phyloP scores from a whole-genome alignment of 2,113 vertebrate species.

The Tupaia tana region DNA sequence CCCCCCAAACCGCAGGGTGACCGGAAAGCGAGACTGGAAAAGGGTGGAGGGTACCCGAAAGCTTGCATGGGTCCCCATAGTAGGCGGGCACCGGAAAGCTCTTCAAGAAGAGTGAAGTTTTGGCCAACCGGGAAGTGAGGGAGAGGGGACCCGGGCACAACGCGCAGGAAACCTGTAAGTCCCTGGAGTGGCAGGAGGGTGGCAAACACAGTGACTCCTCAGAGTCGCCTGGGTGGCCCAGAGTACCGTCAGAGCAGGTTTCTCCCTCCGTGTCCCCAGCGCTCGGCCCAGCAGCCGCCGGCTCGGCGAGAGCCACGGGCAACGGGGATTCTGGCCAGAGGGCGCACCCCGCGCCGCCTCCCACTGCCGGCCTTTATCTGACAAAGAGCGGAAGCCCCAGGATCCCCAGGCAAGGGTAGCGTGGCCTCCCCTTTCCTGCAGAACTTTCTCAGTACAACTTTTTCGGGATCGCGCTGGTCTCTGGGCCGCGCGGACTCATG shows the following conservation, averaged over 20 bases:
- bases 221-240: not conserved
- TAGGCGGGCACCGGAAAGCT: not conserved
- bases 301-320: not conserved
- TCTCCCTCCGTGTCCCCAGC: accelerated
- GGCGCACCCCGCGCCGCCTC: not conserved
- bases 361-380: not conserved
- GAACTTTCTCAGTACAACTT: slow-evolving; percentile 77
- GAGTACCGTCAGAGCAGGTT: not conserved
- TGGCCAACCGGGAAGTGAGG: not conserved
- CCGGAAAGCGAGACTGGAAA: not conserved
- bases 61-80: not conserved
- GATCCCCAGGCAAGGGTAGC: not conserved
- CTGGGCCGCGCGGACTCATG: not conserved
- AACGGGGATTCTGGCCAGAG: not conserved
- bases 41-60: not conserved
- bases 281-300: not conserved
- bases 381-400: not conserved
- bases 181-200: not conserved
- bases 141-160: not conserved
- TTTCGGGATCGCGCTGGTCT: not conserved
- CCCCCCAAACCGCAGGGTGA: not conserved
- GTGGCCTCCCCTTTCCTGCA: not conserved
- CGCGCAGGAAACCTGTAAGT: not conserved
- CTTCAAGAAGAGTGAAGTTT: slow-evolving; percentile 41
- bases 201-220: not conserved